Percentiles rank a stretch among this genome's conserved stretches.
Evolutionary conservation across 1,140 invertebrate species (phyloP).

Genomic region (Oryzaephilus surinamensis): DNA sequence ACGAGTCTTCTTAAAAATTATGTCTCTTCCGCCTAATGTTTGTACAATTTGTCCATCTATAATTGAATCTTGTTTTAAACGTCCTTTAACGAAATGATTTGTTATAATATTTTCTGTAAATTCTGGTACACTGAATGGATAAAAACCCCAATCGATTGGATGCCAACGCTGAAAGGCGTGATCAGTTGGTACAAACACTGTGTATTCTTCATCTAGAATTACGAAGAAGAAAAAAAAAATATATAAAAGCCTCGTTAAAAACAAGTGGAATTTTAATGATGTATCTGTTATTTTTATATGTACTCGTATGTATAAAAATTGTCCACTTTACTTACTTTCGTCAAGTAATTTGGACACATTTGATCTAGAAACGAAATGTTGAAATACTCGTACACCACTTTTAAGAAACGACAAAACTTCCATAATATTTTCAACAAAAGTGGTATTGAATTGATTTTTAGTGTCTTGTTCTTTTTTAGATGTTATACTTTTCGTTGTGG

Average conservation of each 20-base stretch:
- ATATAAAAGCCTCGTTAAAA: too few species aligned
- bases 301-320: too few species aligned
- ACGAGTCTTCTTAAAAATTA: conserved; percentile 45
- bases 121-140: conserved; percentile 53
- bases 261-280: too few species aligned
- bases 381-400: conserved; percentile 51
- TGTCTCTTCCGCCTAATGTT: conserved; percentile 45
- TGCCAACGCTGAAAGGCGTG: conserved; percentile 55
- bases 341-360: conserved; percentile 46
- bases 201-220: conserved; percentile 45
- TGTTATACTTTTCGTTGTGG: too few species aligned
- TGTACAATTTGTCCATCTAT: conserved; percentile 41
- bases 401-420: conserved; percentile 48
- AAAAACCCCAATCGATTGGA: conserved; percentile 59
- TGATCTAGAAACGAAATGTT: conserved; percentile 47
- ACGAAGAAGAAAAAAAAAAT: too few species aligned
- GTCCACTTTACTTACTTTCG: conserved; percentile 42
- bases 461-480: conserved; percentile 34
- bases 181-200: conserved; percentile 51
- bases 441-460: conserved; percentile 37
- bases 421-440: conserved; percentile 46
- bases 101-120: conserved; percentile 50
- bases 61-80: conserved; percentile 44
- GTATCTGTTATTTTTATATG: too few species aligned
- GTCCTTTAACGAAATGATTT: conserved; percentile 50